These are phyloP conservation scores for Cydia pomonella DNA, from an alignment of 1,140 invertebrate species.

Conservation along the genomic window DNA sequence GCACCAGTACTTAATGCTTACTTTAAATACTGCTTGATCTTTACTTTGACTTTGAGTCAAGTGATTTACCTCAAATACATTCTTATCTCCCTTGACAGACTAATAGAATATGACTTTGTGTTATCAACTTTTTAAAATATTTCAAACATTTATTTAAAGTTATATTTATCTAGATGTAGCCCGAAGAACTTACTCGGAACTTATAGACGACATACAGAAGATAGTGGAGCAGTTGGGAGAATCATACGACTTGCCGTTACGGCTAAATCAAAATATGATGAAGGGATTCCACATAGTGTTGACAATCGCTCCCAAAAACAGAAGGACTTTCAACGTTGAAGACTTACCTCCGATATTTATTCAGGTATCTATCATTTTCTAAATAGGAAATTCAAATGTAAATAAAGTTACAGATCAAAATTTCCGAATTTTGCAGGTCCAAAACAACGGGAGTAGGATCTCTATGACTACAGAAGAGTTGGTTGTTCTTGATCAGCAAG, in stretches of 20 bases:
- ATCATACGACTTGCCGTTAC: slow-evolving; percentile 84
- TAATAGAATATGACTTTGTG: no score
- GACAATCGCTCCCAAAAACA: slow-evolving; percentile 71
- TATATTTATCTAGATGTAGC: slow-evolving; percentile 82
- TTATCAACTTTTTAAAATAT: no score
- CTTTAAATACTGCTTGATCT: neutral
- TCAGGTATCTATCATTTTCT: slow-evolving; percentile 74
- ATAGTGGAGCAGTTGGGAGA: slow-evolving; percentile 84
- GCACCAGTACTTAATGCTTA: neutral
- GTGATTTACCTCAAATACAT: neutral
- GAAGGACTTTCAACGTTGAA: slow-evolving; percentile 75
- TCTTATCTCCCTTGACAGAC: slow-evolving; percentile 2
- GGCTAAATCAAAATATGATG: slow-evolving; percentile 83
- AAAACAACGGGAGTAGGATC: slow-evolving; percentile 82
- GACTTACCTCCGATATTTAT: slow-evolving; percentile 85
- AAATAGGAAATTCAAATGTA: neutral
- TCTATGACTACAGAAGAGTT: slow-evolving; percentile 91
- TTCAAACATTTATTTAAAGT: neutral
- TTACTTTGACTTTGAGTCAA: neutral
- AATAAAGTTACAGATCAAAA: no score
- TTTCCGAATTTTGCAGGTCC: slow-evolving; percentile 75
- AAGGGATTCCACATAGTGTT: slow-evolving; percentile 90
- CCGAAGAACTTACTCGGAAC: slow-evolving; percentile 88
- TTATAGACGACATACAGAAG: slow-evolving; percentile 88
- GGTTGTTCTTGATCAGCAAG: slow-evolving; percentile 85